These are phyloP conservation scores for Nycteola revayana DNA, from an alignment of 2,888 invertebrate genomes.

Conservation along the genomic window DNA sequence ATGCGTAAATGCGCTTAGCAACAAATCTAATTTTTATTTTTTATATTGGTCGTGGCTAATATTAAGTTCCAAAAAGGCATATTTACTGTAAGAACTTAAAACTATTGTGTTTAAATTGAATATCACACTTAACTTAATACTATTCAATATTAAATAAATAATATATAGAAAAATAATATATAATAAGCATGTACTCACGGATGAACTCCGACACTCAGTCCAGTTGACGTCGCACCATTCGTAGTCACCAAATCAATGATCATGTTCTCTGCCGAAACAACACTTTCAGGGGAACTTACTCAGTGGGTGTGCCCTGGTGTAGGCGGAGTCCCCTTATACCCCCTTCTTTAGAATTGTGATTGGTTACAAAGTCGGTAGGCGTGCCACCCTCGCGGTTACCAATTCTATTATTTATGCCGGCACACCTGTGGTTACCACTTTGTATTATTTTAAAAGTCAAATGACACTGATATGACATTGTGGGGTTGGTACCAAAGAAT, in stretches of 20 bases:
- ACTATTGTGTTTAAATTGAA: too few species aligned
- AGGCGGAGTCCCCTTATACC: conserved; percentile 50
- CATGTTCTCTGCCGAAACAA: conserved; percentile 30
- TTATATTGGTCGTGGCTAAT: too few species aligned
- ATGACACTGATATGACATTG: too few species aligned
- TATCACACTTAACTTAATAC: too few species aligned
- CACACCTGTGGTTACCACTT: conserved; percentile 19
- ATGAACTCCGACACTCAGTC: conserved; percentile 2
- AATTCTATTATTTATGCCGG: conserved; percentile 39
- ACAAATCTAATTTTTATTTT: too few species aligned
- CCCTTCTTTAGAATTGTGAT: conserved; percentile 36
- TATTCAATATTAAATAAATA: too few species aligned
- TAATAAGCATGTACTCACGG: too few species aligned
- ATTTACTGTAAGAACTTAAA: too few species aligned
- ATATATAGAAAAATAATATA: too few species aligned
- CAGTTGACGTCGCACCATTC: conserved; percentile 20
- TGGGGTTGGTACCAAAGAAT: too few species aligned
- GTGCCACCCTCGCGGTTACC: conserved; percentile 26
- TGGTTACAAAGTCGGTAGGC: conserved; percentile 44
- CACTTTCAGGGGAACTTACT: conserved; percentile 34
- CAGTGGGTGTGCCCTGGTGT: conserved; percentile 34
- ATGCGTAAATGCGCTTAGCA: too few species aligned
- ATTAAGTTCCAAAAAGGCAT: too few species aligned
- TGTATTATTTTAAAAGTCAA: conserved; percentile 10
- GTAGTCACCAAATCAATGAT: conserved; percentile 30